Base-by-base conservation (phyloP, 2,888 invertebrate genomes). In the Acanthococcus lagerstroemiae region DNA sequence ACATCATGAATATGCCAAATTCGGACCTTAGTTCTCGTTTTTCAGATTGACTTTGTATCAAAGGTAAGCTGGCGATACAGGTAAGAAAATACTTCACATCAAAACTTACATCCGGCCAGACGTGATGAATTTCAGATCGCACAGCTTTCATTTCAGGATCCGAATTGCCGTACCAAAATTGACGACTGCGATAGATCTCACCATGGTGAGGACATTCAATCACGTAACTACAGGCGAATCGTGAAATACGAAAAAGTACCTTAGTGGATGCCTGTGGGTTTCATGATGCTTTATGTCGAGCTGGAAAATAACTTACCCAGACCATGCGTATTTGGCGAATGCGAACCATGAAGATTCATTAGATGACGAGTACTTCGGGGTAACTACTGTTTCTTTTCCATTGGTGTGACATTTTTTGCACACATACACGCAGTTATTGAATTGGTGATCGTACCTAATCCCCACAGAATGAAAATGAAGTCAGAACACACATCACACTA, bases 111-210 rank as follows among this genome's bases (percentile, higher is more conserved):
- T 81, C 83, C 69, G 81, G 81, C 87, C 87, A 87, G 19, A 87
- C 81, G 73, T 87, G 87, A 17, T 82, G 79, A 55, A 84, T 82
- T 75, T 86, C 85, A 5, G 81, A 79, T 67, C 82, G 74, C 15
- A 88, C 85, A 12, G 84, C 84, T 26, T 79, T 76, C 68, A 84
- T 83, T 74, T 86, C 87, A 0, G 88, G 86, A 68, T 83, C 81
- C 71, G 83, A 83, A 73, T 90, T 89, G 4, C 88, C 88, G 74
- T 84, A 88, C 90, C 89, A 90, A 74, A 84, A 85, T 73, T 89
- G 84, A 24, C 88, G 80, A 71, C 86, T 86, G 50, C 86, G 80
- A 73, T 83, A 84, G 68, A 87, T 85, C 70, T 85, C 82, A 0
- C 87, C 86, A 76, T 86, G 89, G 71, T 82, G 81, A 15, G 82